A percentile compares a stretch with the other conserved stretches of the same genome.
Evolutionary conservation across 2,797 vertebrate species (phyloP).

Genomic region (Myioborus miniatus): DNA sequence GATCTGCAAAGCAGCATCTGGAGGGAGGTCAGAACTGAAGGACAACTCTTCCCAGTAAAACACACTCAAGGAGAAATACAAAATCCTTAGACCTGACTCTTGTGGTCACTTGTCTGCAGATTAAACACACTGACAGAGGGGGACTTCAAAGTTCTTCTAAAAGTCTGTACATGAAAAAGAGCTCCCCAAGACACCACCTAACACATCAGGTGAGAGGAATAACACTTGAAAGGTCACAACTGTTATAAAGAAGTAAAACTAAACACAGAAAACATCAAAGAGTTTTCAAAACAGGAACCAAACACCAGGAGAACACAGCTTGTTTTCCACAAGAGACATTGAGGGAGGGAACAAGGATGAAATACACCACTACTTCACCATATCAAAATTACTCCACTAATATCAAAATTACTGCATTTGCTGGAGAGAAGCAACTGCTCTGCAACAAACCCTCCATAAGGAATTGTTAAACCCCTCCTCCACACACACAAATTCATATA

Average conservation of each 20-base stretch:
- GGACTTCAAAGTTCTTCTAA: background rate
- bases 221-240: background rate
- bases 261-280: background rate
- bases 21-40: slow-evolving; percentile 42
- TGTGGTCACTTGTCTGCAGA: background rate
- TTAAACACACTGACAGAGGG: background rate
- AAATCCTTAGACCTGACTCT: background rate
- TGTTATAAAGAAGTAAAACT: background rate
- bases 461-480: background rate
- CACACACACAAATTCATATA: background rate
- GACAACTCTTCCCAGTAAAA: background rate
- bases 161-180: background rate
- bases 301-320: background rate
- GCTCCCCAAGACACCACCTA: background rate
- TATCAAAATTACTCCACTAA: background rate
- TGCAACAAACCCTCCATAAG: background rate
- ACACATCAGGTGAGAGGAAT: background rate
- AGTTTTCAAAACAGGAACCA: background rate
- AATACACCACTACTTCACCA: background rate
- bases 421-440: background rate
- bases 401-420: background rate
- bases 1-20: slow-evolving; percentile 45
- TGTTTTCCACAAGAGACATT: background rate
- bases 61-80: background rate
- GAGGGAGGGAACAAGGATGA: background rate